Base-by-base conservation (phyloP, 2,888 invertebrate species). In the Drosophila anomelani region DNA sequence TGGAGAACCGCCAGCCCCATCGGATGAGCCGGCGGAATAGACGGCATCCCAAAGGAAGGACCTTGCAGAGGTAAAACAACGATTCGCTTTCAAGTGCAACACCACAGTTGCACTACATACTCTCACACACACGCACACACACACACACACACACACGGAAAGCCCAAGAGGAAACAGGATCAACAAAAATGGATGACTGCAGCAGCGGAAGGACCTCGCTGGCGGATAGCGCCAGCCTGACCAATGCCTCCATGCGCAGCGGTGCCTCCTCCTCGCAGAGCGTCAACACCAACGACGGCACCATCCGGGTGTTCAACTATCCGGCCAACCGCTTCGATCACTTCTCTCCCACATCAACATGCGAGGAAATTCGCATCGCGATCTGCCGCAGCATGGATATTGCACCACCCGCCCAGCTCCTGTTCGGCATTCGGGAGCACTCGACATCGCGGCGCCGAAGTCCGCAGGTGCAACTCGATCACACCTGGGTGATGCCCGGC, bases 341-440 rank as follows among this genome's bases (percentile, higher is more conserved):
- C 61, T 88, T 90, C 60, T 68, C 77, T 4, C 89, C 76, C 4
- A 64, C 93, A 54, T 92, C 93, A 80, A 93, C 93, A 54, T 93
- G 93, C 34, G 97, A 97, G 91, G 95, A 96, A 85, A 93, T 96
- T 43, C 95, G 96, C 87, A 94, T 95, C 78, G 91, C 94, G 89
- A 93, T 96, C 75, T 96, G 96, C 88, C 95, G 95, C 91, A 93
- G 94, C 76, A 93, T 96, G 77, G 94, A 94, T 13, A 96, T 98
- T 89, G 95, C 96, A 60, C 96, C 97, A 7, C 93, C 96, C 36
- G 95, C 96, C 46, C 94, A 96, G 71, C 95, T 96, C 84, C 93
- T 98, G 56, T 98, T 97, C 93, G 95, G 96, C 17, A 92, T 98
- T 51, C 94, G 96, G 86, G 93, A 95, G 79, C 94, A 94, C 83